phyloP scores from a whole-genome alignment of 2,113 vertebrate species.

The Dinomys branickii region DNA sequence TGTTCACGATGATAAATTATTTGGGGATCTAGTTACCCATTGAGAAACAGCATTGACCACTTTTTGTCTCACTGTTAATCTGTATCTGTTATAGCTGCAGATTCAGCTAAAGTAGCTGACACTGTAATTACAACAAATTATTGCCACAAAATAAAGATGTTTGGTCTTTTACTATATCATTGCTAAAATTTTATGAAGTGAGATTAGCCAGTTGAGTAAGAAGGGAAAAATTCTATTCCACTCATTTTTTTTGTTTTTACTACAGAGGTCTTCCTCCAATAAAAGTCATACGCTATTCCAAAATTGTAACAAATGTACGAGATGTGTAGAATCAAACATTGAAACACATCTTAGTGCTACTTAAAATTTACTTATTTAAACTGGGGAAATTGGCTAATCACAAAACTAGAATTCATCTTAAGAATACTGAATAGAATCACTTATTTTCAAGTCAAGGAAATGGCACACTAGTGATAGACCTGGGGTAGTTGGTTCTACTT shows the following conservation, averaged over 20 bases:
- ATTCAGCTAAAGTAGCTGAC: conserved; percentile 44
- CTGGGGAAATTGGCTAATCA: neutral
- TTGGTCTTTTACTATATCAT: conserved; percentile 52
- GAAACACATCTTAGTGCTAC: neutral
- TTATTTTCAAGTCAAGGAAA: conserved; percentile 17
- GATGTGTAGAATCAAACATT: neutral
- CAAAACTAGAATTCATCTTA: conserved; percentile 31
- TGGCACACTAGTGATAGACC: neutral
- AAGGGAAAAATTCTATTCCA: neutral
- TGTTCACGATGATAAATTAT: conserved; percentile 76
- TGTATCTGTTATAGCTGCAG: conserved; percentile 64
- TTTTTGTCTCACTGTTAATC: conserved; percentile 76
- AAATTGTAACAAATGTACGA: neutral
- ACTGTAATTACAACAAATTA: conserved; percentile 67
- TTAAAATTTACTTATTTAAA: conserved; percentile 13
- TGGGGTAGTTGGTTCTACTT: neutral
- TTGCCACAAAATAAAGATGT: conserved; percentile 53
- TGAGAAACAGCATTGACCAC: conserved; percentile 54
- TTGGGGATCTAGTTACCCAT: conserved; percentile 50
- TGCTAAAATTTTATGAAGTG: neutral
- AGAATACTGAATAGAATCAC: conserved; percentile 26
- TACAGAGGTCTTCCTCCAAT: conserved; percentile 3
- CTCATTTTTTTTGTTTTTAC: neutral
- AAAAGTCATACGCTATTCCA: neutral
- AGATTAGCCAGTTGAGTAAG: neutral